Evolutionary conservation across 1,140 invertebrate species (phyloP).

Genomic region (Wasmannia auropunctata): DNA sequence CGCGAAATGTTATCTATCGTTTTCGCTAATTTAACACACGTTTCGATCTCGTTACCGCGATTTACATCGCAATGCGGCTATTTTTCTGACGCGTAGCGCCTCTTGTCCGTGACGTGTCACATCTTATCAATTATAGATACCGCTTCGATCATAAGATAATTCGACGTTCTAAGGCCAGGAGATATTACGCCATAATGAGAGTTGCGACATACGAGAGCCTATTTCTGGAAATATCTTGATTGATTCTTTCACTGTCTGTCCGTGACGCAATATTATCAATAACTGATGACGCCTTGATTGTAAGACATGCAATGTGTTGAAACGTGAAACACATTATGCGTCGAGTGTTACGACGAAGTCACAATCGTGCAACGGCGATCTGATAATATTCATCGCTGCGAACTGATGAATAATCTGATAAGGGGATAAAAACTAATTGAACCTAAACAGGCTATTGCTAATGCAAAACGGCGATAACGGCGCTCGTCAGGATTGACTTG

Average conservation of each 20-base stretch:
- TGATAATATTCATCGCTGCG: not conserved
- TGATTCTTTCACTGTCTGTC: not conserved
- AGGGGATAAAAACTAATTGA: not conserved
- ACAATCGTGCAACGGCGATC: not conserved
- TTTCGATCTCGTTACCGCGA: not conserved
- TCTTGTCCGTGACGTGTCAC: not conserved
- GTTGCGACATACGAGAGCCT: not conserved
- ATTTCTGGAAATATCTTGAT: conserved; percentile 16
- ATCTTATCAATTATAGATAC: not conserved
- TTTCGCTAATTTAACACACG: not conserved
- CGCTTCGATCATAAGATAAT: not conserved
- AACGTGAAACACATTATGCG: not conserved
- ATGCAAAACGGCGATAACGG: not conserved
- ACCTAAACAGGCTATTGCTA: not conserved
- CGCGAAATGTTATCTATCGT: not conserved
- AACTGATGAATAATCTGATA: conserved; percentile 24
- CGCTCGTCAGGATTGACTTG: not conserved
- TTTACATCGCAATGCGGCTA: not conserved
- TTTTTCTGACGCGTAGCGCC: not conserved
- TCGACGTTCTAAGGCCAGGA: not conserved
- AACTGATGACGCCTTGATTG: not conserved
- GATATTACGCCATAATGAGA: not conserved
- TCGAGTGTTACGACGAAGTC: not conserved
- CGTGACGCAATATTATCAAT: not conserved
- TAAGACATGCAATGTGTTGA: conserved; percentile 1